Evolutionary conservation across 2,888 invertebrate genomes (phyloP).

Genomic region (Hydrotaea cyrtoneurina): DNA sequence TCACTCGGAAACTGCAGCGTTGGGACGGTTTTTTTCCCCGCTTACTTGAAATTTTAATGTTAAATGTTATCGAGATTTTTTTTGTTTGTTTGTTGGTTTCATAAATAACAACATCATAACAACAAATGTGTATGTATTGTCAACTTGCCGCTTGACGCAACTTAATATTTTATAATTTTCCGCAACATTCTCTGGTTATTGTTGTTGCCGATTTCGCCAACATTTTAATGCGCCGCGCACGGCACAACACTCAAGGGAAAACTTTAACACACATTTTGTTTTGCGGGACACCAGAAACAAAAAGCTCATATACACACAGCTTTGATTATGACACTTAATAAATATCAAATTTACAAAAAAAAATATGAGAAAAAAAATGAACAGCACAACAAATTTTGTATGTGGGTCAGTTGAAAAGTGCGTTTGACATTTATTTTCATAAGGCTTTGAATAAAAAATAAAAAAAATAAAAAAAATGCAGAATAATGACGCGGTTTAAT

Average conservation of each 20-base stretch:
- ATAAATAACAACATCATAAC: constrained; percentile 43
- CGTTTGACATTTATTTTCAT: neutral
- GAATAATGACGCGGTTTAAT: no score
- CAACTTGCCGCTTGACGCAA: constrained; percentile 24
- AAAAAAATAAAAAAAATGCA: no score
- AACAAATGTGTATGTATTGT: constrained; percentile 23
- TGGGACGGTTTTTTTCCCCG: neutral
- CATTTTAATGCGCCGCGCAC: constrained; percentile 2
- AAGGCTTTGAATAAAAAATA: no score
- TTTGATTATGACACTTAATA: constrained; percentile 62
- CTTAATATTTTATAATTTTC: constrained; percentile 32
- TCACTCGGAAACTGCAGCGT: no score
- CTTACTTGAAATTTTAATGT: neutral
- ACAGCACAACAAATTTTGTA: neutral
- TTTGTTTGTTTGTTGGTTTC: no score
- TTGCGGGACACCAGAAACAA: neutral
- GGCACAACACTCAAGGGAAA: constrained; percentile 54
- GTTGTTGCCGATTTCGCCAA: neutral
- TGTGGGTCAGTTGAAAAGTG: neutral
- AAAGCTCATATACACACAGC: neutral
- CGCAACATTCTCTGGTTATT: neutral
- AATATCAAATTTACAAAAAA: constrained; percentile 14
- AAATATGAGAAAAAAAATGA: neutral
- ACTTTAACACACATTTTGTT: constrained; percentile 39
- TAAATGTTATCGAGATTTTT: constrained; percentile 41